Evolutionary conservation across 2,888 invertebrate genomes (phyloP).

Genomic region (Pinctada fucata): DNA sequence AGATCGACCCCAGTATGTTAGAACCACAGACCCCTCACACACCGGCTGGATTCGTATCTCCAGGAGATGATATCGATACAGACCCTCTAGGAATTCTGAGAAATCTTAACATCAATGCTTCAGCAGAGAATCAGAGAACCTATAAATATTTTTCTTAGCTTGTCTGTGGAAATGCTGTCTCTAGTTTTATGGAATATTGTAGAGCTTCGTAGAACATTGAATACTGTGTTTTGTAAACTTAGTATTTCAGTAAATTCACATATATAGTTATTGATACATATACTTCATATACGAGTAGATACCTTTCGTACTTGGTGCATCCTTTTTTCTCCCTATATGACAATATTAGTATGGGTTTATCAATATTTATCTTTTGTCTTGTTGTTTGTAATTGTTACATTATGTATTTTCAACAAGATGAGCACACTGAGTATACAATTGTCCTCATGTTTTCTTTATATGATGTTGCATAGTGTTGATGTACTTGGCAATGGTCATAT

Average conservation of each 20-base stretch:
- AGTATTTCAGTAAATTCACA: background rate
- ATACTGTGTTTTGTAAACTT: background rate
- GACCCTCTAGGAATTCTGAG: conserved; percentile 71
- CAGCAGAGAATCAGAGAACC: conserved; percentile 42
- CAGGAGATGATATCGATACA: conserved; percentile 62
- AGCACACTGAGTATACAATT: too few relatives aligned
- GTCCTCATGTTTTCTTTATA: too few relatives aligned
- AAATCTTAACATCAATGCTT: conserved; percentile 67
- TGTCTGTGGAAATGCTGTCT: background rate
- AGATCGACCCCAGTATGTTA: conserved; percentile 49
- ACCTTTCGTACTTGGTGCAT: too few relatives aligned
- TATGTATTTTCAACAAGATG: too few relatives aligned
- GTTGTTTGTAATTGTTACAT: too few relatives aligned
- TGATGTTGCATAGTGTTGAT: too few relatives aligned
- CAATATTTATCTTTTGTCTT: too few relatives aligned
- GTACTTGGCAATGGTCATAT: too few relatives aligned
- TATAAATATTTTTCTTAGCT: conserved; percentile 41
- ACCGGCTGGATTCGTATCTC: conserved; percentile 66
- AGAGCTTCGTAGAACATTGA: background rate
- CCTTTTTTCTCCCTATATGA: too few relatives aligned
- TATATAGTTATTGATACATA: too few relatives aligned
- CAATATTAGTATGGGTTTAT: too few relatives aligned
- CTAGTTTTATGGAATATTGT: background rate
- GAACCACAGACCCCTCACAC: conserved; percentile 69
- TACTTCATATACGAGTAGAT: too few relatives aligned